Base-by-base conservation (phyloP, 1,140 invertebrate species). In the Apis florea region DNA sequence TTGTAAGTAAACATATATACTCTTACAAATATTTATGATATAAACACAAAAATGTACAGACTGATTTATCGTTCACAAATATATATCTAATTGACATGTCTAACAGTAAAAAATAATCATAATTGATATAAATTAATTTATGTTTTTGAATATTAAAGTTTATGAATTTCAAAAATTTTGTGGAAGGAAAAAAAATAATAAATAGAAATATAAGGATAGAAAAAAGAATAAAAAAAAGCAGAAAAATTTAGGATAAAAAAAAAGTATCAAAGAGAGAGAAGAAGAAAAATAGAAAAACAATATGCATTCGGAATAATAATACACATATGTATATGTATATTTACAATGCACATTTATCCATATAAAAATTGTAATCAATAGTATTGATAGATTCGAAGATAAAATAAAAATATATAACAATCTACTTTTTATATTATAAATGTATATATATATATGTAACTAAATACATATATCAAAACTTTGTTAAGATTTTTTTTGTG, bases 351-450 rank as follows among this genome's bases (percentile, higher is more conserved):
- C 4, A 10, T 56, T 73, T 26, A 19, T 56, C 51, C 70, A 10
- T 49, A 12, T 24, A 8, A 56, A 68, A 68, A 70, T 9, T n/a
- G 17, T 26, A 12, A 49, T 12, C 64, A n/a, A 49, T 49, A 40
- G 8, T 15, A 63, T 61, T n/a, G 56, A 31, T 53, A 70, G 40
- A 49, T 49, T 40, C 51, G 13, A 51, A 21, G 54, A 78, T 49
- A 69, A 49, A 78, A 64, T 17, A 31, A 64, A 61, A 26, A 51
- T 61, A 31, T 70, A 19, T 47, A 31, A 24, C 21, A 61, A 79
- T 53, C 17, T 63, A 31, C 17, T 64, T 53, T 31, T 15, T 72
- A 53, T 24, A 40, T 40, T 40, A 40, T 40, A 31, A 1, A 40
- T 40, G 5, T 40, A 54, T 17, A 31, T 19, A 21, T 31, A 19